Conservation (phyloP, 35 echinoderm and acorn worm species). For the Nesometra sesokonis region DNA sequence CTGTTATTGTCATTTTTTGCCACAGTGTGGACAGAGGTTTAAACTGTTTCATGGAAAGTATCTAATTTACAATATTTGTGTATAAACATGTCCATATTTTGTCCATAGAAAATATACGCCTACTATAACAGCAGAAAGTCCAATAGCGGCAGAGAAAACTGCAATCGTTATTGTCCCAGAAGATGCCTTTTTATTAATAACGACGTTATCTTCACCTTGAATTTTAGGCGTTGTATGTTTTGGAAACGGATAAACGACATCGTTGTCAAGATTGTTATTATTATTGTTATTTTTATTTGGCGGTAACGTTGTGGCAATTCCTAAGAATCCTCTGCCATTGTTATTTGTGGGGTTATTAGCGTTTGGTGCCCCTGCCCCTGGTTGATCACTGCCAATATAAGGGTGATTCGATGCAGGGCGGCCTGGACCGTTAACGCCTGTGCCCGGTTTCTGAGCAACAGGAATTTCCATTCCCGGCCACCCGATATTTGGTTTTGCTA, state of each 20-base stretch:
- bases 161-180: neutral
- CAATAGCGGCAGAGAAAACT: neutral
- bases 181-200: neutral
- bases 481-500: neutral
- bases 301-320: neutral
- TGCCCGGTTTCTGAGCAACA: neutral
- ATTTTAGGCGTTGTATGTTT: neutral
- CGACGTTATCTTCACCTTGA: neutral
- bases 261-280: neutral
- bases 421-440: neutral
- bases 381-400: too few species aligned
- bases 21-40: neutral
- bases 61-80: neutral
- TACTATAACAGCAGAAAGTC: neutral
- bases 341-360: neutral
- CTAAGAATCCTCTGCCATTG: neutral
- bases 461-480: neutral
- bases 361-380: too few species aligned
- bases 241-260: neutral
- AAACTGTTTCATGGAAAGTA: neutral
- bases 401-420: neutral
- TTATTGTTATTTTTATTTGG: too few species aligned
- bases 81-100: neutral
- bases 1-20: too few species aligned
- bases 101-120: neutral